Evolutionary conservation across 1,140 invertebrate genomes (phyloP), one percentile per base, ranked within the genome.

Genomic region (Leptopilina clavipes): DNA sequence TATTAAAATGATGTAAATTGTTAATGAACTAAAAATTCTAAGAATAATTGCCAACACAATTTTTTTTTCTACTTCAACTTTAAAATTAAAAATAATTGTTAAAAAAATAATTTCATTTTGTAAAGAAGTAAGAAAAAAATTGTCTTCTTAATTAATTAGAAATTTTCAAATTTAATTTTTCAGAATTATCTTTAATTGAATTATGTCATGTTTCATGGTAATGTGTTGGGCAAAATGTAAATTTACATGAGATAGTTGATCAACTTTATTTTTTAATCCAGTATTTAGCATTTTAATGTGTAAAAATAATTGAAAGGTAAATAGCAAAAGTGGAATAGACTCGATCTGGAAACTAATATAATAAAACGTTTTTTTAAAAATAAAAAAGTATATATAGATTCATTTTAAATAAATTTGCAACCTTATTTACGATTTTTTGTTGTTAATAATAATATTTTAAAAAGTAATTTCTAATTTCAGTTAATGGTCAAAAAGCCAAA

Each of bases 401-500:
- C n/a, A 3, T 2, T 10, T 3, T 56, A 14, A 56, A 56, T 18
- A 56, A 18, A 22, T 56, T 22, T 31, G 1, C 25, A 1, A n/a
- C n/a, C n/a, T n/a, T n/a, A n/a, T n/a, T n/a, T n/a, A n/a, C n/a
- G n/a, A n/a, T 31, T n/a, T 12, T 65, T 65, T 65, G 18, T n/a
- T 5, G 11, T 1, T 10, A 3, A 0, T 65, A 10, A 65, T 65
- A 19, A 65, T 7, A 5, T 19, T 65, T 48, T n/a, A 12, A 43
- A 18, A 43, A 71, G 54, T 70, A 43, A 3, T 56, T 78, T 72
- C 8, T 79, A 74, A 14, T 85, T 83, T 71, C 76, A 90, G 89
- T 84, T 19, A 81, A 79, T 52, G 82, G 84, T 43, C 88, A 90
- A 76, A 89, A 86, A 70, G 84, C 72, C 48, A 89, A 89, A 52